Evolutionary conservation across 2,888 invertebrate genomes (phyloP).

Genomic region (Agrochola lota): DNA sequence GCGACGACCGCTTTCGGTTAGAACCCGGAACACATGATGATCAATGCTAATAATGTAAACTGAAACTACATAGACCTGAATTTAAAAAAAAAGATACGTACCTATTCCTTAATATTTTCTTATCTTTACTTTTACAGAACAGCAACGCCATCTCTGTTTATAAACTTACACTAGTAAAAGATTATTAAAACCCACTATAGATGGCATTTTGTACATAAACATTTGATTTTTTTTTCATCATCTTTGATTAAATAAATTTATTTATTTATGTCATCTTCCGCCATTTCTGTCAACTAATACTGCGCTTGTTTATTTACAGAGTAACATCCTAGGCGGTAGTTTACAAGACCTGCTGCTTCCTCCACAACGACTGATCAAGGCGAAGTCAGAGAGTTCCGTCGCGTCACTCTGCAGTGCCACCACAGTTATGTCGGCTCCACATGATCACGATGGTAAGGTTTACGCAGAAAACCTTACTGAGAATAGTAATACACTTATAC

Average conservation of each 20-base stretch:
- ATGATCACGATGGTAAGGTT: slow-evolving; percentile 82
- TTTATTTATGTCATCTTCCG: background rate
- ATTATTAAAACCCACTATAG: background rate
- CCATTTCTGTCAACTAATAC: background rate
- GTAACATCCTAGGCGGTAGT: slow-evolving; percentile 91
- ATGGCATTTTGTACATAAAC: background rate
- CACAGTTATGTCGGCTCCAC: slow-evolving; percentile 85
- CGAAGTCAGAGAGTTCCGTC: slow-evolving; percentile 97
- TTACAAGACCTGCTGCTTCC: slow-evolving; percentile 93
- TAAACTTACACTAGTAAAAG: no score
- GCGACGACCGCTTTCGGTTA: background rate
- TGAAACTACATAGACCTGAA: background rate
- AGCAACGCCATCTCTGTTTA: slow-evolving; percentile 22
- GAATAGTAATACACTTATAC: no score
- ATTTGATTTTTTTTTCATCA: no score
- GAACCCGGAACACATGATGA: background rate
- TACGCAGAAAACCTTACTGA: no score
- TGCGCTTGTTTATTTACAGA: slow-evolving; percentile 68
- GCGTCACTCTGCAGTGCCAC: slow-evolving; percentile 90
- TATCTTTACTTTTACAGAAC: background rate
- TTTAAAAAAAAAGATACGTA: background rate
- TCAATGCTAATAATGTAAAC: background rate
- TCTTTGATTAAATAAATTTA: no score
- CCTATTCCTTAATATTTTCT: background rate
- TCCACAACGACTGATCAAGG: slow-evolving; percentile 95